phyloP scores from a whole-genome alignment of 2,888 invertebrate genomes.

The Agriopis marginaria region DNA sequence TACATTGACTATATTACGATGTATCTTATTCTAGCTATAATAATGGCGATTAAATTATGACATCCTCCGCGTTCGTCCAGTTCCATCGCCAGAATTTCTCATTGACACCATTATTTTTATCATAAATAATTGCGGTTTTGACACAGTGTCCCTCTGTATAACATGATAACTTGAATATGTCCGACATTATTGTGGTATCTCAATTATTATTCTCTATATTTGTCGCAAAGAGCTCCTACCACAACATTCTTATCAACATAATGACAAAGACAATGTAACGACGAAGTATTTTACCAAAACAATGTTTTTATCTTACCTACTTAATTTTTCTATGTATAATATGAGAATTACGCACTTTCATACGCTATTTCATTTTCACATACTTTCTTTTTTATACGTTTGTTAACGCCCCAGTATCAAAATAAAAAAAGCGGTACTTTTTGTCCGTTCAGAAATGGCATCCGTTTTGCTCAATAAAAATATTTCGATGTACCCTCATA shows the following conservation, averaged over 20 bases:
- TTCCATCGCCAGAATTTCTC: neutral
- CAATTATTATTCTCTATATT: neutral
- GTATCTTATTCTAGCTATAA: no score
- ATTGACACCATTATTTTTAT: neutral
- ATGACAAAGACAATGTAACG: neutral
- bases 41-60: no score
- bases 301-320: neutral
- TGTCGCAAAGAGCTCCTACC: neutral
- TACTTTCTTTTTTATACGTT: neutral
- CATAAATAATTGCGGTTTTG: neutral
- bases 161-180: neutral
- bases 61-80: no score
- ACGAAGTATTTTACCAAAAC: neutral
- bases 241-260: conserved; percentile 1
- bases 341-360: neutral
- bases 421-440: conserved; percentile 8
- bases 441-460: neutral
- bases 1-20: no score
- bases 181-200: neutral
- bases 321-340: neutral
- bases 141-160: neutral
- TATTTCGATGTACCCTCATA: conserved; percentile 52
- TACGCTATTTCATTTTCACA: neutral
- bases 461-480: neutral
- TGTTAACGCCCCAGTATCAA: conserved; percentile 7